Base-by-base conservation (phyloP, 2,888 invertebrate species). In the Melolontha melolontha region DNA sequence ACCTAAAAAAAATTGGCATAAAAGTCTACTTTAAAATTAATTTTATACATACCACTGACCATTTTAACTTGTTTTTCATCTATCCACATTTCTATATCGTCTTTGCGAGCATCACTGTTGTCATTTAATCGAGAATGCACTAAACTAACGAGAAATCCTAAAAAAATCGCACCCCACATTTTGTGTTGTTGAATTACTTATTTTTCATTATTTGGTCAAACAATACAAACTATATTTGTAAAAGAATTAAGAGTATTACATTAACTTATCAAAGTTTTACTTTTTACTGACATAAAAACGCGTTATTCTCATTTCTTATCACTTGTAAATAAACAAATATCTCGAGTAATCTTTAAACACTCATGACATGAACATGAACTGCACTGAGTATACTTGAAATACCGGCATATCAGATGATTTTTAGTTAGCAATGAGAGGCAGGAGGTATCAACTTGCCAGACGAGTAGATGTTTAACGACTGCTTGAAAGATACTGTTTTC, bases 11-110 rank as follows among this genome's bases (percentile, higher is more conserved):
- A 64, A 42, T 29, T 14, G 12, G 17, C 10, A 34, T n/a, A 39
- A 17, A 27, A 59, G 47, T 12, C 62, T 57, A 40, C 16, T 29
- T 40, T 47, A 49, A 57, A 27, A 40, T 42, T 51, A 27, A 62
- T 57, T n/a, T 10, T 65, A 12, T 71, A 82, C 86, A 87, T 81
- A 95, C 95, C 95, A 83, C 94, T 94, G 78, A 95, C 92, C 89
- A 93, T 92, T 85, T 94, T 92, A 64, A 96, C 92, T 87, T 96
- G 95, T 75, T 93, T 91, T 80, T 94, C 93, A 82, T 95, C 94
- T 78, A 96, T 95, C 95, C 95, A 96, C 69, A 96, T 85, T 64
- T 93, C 92, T 72, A 94, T 87, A 82, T 93, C 93, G 68, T 85
- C 86, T 72, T 78, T 82, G 67, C 82, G 75, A 40, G 81, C 79